Conservation (phyloP, 2,888 invertebrate genomes). For the Hofmannophila pseudospretella region DNA sequence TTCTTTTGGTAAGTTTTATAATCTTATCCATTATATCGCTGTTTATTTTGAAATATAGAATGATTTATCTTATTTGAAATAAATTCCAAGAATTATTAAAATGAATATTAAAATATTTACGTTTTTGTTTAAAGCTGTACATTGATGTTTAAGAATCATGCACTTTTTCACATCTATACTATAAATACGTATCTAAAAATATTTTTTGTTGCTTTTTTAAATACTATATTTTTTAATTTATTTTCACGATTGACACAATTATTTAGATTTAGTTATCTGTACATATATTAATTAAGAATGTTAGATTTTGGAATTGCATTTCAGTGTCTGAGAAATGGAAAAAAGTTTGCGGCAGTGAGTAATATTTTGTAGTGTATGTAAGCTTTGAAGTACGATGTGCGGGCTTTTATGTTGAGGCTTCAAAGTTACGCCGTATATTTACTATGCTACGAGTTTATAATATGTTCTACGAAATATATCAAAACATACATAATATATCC, state of each 20-base stretch:
- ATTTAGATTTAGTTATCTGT: conserved; percentile 23
- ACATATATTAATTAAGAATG: conserved; percentile 52
- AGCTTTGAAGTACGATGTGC: conserved; percentile 35
- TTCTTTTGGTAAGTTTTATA: no score
- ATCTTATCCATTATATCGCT: no score
- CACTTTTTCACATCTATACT: neutral
- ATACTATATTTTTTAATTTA: conserved; percentile 10
- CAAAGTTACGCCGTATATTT: conserved; percentile 3
- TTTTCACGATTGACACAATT: conserved; percentile 11
- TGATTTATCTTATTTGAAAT: no score
- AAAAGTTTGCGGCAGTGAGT: conserved; percentile 76
- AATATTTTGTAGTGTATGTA: conserved; percentile 56
- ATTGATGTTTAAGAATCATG: no score
- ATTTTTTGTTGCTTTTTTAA: conserved; percentile 6
- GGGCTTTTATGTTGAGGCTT: conserved; percentile 24
- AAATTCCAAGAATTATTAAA: no score
- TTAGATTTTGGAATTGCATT: conserved; percentile 70
- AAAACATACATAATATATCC: no score
- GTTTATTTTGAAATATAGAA: no score
- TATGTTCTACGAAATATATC: no score
- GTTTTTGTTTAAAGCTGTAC: no score
- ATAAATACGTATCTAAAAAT: neutral
- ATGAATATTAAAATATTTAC: no score
- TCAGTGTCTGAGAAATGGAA: conserved; percentile 76
- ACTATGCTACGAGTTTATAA: no score